A percentile compares a stretch with the other conserved stretches of the same genome.
Evolutionary conservation across 2,113 vertebrate genomes (phyloP).

Genomic region (Isurus oxyrinchus): DNA sequence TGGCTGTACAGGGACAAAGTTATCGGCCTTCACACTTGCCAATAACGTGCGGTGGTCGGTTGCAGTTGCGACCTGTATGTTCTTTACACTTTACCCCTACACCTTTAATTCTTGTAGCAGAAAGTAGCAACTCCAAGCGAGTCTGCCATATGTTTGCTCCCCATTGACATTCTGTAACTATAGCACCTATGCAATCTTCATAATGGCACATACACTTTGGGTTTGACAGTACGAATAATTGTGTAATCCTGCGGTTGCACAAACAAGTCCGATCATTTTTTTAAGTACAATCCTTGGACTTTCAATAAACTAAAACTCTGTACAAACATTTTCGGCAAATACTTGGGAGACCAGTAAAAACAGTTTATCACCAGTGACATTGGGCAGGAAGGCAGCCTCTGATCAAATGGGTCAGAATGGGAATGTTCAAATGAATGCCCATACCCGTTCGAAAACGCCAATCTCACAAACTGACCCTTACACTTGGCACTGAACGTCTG

Average conservation of each 20-base stretch:
- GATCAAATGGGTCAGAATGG: not conserved
- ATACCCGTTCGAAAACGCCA: not conserved
- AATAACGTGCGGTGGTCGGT: too few relatives aligned
- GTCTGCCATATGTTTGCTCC: not conserved
- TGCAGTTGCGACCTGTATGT: not conserved
- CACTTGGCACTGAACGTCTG: not conserved
- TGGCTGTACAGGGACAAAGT: not conserved
- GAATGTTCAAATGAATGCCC: not conserved
- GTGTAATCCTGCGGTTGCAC: not conserved
- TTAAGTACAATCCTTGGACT: not conserved
- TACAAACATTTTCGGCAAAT: not conserved
- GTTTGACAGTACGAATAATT: not conserved
- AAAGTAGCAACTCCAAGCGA: not conserved
- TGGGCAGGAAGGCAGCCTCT: not conserved
- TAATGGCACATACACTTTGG: not conserved
- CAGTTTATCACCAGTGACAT: not conserved
- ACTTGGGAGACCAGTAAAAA: not conserved
- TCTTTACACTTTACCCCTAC: not conserved
- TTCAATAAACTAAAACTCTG: not conserved
- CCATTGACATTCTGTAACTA: not conserved
- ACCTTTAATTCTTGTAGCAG: not conserved
- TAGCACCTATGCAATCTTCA: not conserved
- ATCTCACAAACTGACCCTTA: not conserved
- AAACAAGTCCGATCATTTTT: not conserved
- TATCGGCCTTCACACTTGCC: not conserved